phyloP scores from a whole-genome alignment of 2,113 vertebrate species.

The Sinocyclocheilus maitianheensis region DNA sequence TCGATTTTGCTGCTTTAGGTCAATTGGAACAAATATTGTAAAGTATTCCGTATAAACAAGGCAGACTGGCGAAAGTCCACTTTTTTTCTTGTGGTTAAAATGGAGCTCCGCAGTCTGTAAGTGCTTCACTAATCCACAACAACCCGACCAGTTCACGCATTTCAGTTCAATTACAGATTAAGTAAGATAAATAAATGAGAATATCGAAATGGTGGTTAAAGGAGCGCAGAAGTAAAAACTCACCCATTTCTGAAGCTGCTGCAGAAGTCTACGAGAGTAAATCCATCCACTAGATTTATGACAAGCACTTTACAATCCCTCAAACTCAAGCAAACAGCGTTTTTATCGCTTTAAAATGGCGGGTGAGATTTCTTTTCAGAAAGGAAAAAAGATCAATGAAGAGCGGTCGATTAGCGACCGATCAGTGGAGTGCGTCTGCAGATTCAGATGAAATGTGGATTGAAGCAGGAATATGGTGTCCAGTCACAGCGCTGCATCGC shows the following conservation, averaged over 20 bases:
- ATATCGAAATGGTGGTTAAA: not conserved
- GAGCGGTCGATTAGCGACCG: conserved; percentile 53
- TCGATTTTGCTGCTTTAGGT: not conserved
- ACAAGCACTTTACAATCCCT: conserved; percentile 76
- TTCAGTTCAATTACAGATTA: not conserved
- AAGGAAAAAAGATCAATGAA: conserved; percentile 63
- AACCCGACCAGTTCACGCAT: not conserved
- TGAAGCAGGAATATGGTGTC: conserved; percentile 10
- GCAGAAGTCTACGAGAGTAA: conserved; percentile 67
- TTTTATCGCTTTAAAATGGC: conserved; percentile 75
- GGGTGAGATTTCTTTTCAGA: conserved; percentile 43
- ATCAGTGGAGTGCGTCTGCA: conserved; percentile 44
- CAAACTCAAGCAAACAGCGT: conserved; percentile 70
- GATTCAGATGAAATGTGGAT: not conserved
- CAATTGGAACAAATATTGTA: not conserved
- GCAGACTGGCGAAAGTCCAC: not conserved
- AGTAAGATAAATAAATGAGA: not conserved
- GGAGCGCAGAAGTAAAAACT: conserved; percentile 63
- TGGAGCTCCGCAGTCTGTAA: conserved; percentile 11
- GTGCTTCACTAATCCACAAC: not conserved
- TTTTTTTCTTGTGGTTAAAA: conserved; percentile 15
- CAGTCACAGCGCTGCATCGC: conserved; percentile 68
- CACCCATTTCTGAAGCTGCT: conserved; percentile 80
- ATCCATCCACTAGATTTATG: conserved; percentile 77
- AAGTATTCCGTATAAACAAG: not conserved